Percentiles rank a stretch among this genome's conserved stretches.
These are phyloP conservation scores for Pollimyrus isidori DNA, from an alignment of 2,113 vertebrate species.

Conservation along the genomic window DNA sequence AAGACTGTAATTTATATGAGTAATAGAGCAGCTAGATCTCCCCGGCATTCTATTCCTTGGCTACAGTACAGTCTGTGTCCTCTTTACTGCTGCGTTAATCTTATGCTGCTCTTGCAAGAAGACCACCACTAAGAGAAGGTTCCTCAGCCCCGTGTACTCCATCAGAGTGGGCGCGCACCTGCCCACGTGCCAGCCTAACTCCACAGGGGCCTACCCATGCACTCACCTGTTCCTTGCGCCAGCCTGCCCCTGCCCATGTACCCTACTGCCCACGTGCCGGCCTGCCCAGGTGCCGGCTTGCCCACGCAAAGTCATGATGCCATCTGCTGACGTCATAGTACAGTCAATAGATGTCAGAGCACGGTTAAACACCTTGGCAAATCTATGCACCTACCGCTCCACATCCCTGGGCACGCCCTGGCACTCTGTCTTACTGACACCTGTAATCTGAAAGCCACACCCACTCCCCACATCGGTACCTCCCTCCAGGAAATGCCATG, in stretches of 20 bases:
- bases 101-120: not conserved
- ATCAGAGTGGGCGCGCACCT: not conserved
- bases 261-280: not conserved
- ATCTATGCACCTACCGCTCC: not conserved
- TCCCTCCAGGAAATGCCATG: not conserved
- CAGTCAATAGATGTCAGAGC: not conserved
- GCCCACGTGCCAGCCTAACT: not conserved
- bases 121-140: not conserved
- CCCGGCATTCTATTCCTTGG: not conserved
- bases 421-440: slow-evolving; percentile 7
- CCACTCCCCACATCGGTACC: not conserved
- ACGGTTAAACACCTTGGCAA: not conserved
- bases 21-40: not conserved
- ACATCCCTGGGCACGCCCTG: not conserved
- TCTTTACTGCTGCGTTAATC: not conserved
- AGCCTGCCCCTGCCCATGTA: not conserved
- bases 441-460: not conserved
- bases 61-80: not conserved
- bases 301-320: not conserved
- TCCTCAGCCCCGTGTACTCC: not conserved
- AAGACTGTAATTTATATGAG: slow-evolving; percentile 4
- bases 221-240: not conserved
- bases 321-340: not conserved
- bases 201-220: not conserved
- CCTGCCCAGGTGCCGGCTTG: not conserved